Conservation (phyloP, 2,888 invertebrate species). For the Drosophila dives region DNA sequence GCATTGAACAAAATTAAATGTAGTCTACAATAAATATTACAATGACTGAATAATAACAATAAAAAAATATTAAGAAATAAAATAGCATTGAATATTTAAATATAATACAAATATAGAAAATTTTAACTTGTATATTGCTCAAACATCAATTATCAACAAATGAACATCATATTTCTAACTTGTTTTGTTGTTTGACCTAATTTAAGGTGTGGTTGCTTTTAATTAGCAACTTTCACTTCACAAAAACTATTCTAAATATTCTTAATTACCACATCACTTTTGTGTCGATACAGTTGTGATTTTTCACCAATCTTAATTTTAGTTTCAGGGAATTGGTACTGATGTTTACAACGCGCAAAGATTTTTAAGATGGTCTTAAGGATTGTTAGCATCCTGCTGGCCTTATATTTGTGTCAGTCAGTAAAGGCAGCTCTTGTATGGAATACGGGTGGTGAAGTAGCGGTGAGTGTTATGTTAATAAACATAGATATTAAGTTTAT, state of each 20-base stretch:
- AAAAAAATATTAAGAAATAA: background rate
- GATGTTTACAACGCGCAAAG: background rate
- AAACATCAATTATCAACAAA: background rate
- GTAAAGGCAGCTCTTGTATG: constrained; percentile 47
- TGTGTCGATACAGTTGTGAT: background rate
- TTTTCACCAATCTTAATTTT: constrained; percentile 14
- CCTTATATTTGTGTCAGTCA: background rate
- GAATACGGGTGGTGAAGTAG: constrained; percentile 55
- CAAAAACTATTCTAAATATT: constrained; percentile 31
- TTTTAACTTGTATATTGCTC: background rate
- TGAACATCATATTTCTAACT: background rate
- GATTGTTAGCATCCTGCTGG: background rate
- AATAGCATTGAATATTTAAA: background rate
- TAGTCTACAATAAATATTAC: constrained; percentile 6
- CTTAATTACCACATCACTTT: constrained; percentile 46
- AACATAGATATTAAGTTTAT: too few species aligned
- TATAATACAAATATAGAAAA: background rate
- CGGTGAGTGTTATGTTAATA: constrained; percentile 34
- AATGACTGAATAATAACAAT: background rate
- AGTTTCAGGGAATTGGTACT: constrained; percentile 17
- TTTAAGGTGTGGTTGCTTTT: constrained; percentile 21
- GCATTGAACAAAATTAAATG: constrained; percentile 51
- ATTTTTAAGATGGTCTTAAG: constrained; percentile 4
- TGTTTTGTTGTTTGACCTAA: constrained; percentile 22
- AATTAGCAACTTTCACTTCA: constrained; percentile 70